These are phyloP conservation scores for Salmo trutta DNA, from an alignment of 2,797 vertebrate species.

Conservation along the genomic window DNA sequence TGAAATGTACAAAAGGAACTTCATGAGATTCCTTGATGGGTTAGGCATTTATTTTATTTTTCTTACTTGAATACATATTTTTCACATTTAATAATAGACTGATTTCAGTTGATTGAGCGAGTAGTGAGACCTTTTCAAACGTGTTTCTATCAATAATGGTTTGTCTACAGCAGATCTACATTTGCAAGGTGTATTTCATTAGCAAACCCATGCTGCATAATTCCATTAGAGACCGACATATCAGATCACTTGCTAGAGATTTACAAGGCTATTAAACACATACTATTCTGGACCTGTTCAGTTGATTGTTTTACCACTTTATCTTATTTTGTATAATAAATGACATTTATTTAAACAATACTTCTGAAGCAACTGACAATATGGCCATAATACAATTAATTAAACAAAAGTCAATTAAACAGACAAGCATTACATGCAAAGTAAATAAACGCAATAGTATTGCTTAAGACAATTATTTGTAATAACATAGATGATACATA, in stretches of 20 bases:
- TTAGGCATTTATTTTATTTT: conserved; percentile 24
- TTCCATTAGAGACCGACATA: background rate
- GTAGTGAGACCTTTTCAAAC: conserved; percentile 19
- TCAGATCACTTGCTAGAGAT: background rate
- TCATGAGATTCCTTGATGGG: conserved; percentile 53
- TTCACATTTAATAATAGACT: background rate
- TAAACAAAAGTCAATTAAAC: background rate
- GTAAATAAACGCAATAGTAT: no score
- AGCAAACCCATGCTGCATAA: background rate
- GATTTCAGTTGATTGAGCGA: background rate
- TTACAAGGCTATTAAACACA: background rate
- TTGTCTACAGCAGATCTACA: background rate
- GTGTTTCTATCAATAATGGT: conserved; percentile 8
- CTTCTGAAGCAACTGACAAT: background rate
- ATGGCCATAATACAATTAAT: background rate
- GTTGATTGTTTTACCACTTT: background rate
- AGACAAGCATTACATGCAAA: no score
- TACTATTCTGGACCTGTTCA: background rate
- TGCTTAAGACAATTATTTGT: background rate
- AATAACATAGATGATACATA: background rate
- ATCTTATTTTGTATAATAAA: background rate
- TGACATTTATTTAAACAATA: background rate
- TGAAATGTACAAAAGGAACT: conserved; percentile 4
- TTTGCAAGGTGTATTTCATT: background rate
- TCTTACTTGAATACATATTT: background rate